Evolutionary conservation across 2,888 invertebrate species (phyloP).

Genomic region (Folsomia candida): DNA sequence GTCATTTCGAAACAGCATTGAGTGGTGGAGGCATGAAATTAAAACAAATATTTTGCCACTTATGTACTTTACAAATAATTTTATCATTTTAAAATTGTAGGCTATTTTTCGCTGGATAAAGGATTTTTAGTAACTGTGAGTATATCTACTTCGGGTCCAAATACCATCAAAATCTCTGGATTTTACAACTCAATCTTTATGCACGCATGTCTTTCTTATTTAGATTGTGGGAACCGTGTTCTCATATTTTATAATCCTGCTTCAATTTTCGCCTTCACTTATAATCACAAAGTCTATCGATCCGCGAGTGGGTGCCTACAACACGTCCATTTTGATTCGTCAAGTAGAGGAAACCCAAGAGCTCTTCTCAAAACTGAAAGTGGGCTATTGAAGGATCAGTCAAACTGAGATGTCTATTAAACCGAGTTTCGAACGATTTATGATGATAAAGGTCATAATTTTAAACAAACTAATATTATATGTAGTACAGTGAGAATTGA

Average conservation of each 20-base stretch:
- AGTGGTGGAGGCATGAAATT: slow-evolving; percentile 23
- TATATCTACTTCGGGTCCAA: too few species aligned
- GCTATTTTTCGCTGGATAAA: slow-evolving; percentile 30
- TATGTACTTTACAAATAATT: too few species aligned
- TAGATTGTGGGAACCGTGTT: slow-evolving; percentile 29
- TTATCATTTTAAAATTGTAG: too few species aligned
- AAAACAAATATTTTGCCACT: too few species aligned
- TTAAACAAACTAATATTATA: too few species aligned
- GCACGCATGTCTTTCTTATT: background rate
- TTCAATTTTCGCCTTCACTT: slow-evolving; percentile 22
- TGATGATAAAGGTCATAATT: too few species aligned
- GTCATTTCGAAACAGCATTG: slow-evolving; percentile 31
- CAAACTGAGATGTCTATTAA: too few species aligned
- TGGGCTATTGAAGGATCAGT: too few species aligned
- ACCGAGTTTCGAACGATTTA: too few species aligned
- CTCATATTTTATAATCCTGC: slow-evolving; percentile 31
- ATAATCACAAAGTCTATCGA: background rate
- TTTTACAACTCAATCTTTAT: background rate
- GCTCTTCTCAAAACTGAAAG: background rate
- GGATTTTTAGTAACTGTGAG: slow-evolving; percentile 32
- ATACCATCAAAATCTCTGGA: too few species aligned
- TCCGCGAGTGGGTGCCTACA: background rate
- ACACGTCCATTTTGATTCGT: background rate
- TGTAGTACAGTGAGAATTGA: too few species aligned
- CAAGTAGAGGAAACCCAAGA: background rate